Conservation (phyloP, 2,113 vertebrate species). For the Gallinago jamesoni region DNA sequence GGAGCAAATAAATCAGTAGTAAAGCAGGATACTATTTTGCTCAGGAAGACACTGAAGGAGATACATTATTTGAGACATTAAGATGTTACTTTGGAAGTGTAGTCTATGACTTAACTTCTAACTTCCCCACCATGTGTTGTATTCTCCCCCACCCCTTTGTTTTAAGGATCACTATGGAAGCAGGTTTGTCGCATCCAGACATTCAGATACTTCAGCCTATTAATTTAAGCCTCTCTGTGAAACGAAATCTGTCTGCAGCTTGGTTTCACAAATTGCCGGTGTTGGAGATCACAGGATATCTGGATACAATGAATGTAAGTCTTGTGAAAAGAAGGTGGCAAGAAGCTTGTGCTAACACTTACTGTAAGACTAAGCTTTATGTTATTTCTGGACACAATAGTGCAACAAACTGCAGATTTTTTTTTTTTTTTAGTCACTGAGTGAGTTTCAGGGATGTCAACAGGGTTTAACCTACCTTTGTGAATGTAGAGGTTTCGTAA, state of each 20-base stretch:
- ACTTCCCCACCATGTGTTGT: background rate
- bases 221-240: conserved; percentile 86
- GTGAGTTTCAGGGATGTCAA: background rate
- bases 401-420: background rate
- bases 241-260: conserved; percentile 86
- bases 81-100: background rate
- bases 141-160: background rate
- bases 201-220: conserved; percentile 90
- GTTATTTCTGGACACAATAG: background rate
- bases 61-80: background rate
- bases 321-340: background rate
- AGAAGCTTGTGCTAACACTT: background rate
- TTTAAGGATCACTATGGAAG: conserved; percentile 77
- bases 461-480: background rate
- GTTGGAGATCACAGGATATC: conserved; percentile 85
- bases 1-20: background rate
- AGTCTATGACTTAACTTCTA: background rate
- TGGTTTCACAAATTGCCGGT: conserved; percentile 88
- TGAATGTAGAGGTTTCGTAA: background rate
- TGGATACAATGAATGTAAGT: conserved; percentile 87
- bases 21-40: background rate
- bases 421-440: background rate
- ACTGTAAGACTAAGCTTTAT: background rate
- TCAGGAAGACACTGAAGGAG: background rate
- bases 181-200: conserved; percentile 68